Conservation (phyloP, 1,140 invertebrate genomes). For the Ganaspis sp. region DNA sequence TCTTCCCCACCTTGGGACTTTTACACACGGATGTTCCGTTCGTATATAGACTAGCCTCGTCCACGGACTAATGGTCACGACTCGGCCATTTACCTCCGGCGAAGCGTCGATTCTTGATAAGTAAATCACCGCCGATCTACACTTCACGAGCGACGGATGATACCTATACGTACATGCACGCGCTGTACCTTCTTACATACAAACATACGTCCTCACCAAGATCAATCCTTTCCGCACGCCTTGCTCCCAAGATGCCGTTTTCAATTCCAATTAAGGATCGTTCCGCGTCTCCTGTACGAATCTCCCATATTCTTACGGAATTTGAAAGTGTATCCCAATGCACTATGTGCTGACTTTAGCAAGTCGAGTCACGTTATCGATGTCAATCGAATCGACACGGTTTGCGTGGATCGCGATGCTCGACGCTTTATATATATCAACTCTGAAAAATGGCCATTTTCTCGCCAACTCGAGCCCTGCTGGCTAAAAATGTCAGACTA, state of each 20-base stretch:
- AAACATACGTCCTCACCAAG: constrained; percentile 22
- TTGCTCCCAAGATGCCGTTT: constrained; percentile 29
- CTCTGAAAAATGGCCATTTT: constrained; percentile 14
- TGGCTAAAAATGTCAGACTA: background rate
- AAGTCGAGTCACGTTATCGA: constrained; percentile 22
- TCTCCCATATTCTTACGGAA: constrained; percentile 8
- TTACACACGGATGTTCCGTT: constrained; percentile 54
- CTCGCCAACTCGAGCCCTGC: background rate
- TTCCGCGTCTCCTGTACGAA: constrained; percentile 8
- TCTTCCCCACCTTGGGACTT: constrained; percentile 36
- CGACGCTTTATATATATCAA: background rate
- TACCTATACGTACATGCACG: constrained; percentile 40
- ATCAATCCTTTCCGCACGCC: constrained; percentile 30
- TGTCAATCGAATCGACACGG: constrained; percentile 28
- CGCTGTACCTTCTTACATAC: background rate
- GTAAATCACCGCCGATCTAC: constrained; percentile 75
- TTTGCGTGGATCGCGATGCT: constrained; percentile 19
- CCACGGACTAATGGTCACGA: constrained; percentile 75
- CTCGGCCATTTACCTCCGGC: constrained; percentile 76
- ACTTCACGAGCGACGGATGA: constrained; percentile 61
- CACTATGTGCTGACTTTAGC: constrained; percentile 13
- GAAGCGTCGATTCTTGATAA: constrained; percentile 75
- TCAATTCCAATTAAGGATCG: constrained; percentile 31
- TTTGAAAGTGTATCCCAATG: constrained; percentile 9
- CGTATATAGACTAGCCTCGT: constrained; percentile 54